Evolutionary conservation across 2,113 vertebrate genomes (phyloP), one percentile per base, ranked within the genome.

Genomic region (Elanus axillaris): DNA sequence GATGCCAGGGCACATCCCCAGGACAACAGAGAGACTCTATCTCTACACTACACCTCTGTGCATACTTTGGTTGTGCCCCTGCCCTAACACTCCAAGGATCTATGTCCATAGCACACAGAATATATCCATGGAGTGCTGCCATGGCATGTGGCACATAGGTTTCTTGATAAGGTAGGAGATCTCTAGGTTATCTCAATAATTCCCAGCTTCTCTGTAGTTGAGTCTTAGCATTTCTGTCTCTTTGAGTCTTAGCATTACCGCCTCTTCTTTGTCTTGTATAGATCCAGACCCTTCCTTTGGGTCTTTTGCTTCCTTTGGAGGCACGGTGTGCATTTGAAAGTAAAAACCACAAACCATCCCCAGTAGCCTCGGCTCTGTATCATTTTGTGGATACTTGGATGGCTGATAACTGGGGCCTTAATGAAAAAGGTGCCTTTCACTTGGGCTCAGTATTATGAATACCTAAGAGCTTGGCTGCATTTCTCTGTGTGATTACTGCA

Each of bases 61-160:
- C 18, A 13, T 22, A 31, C 20, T 71, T 66, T 38, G 2, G 4
- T 38, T 69, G 10, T 27, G 11, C 3, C 3, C 4, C 20, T 63
- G 13, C 18, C 15, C 11, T 34, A 60, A 20, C 2, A 12, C 5
- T 66, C 29, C 21, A 19, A 38, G 26, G 6, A 34, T 26, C 23
- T 72, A 7, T 23, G 47, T 16, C 10, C 5, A 31, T 2, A 42
- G 6, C 8, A 42, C 7, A 56, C 15, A 56, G 55, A 72, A 11
- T 38, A 42, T 15, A 13, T 31, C 19, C 16, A 25, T 5, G 6
- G 15, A 66, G 8, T 60, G 16, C 16, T 74, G 36, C 22, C 25
- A 26, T 2, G 3, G 47, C 4, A 38, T 7, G 5, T 43, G 7
- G 7, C 10, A 32, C 4, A 38, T 7, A 5, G 17, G 1, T 73